Evolutionary conservation across 2,888 invertebrate species (phyloP), one percentile per base, ranked within the genome.

Genomic region (Platynereis dumerilii): DNA sequence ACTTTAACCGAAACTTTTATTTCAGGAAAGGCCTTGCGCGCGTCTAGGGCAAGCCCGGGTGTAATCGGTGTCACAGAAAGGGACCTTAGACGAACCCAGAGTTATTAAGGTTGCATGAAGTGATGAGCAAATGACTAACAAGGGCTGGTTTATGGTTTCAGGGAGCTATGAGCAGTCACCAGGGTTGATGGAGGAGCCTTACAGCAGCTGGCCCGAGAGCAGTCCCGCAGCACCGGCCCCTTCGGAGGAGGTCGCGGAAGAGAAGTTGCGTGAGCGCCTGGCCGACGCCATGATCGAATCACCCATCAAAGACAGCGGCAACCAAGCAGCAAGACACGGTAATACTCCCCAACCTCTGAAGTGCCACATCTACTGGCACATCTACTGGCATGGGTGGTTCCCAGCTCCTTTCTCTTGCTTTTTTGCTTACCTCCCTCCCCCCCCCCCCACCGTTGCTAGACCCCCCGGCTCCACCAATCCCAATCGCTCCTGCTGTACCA

Each of bases 261-360:
- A 91, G 65, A 91, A 92, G 77, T 87, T 96, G 20, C 88, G 90
- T 73, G 94, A 95, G 83, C 94, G 94, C 84, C 87, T 96, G 61
- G 96, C 95, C 0, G 96, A 96, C 81, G 96, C 96, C 61, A 96
- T 96, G 96, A 88, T 92, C 74, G 96, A 96, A 81, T 90, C 90
- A 24, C 89, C 91, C 22, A 57, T 57, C 55, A 62, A 62, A 57
- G 62, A 62, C 26, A 34, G 34, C 34, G 44, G 62, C n/a, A 56
- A 56, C 17, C 56, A 29, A 24, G 57, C 44, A 39, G 54, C 56
- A 62, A 56, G 55, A 62, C 62, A 62, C 20, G 62, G 62, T 62
- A 61, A 62, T 56, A 48, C 57, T 39, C 54, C 12, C 34, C 34
- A 34, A 12, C 34, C 34, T 34, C 34, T 34, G 34, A 34, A 34